Conservation (phyloP, 2,797 vertebrate genomes). For the Catharus ustulatus region DNA sequence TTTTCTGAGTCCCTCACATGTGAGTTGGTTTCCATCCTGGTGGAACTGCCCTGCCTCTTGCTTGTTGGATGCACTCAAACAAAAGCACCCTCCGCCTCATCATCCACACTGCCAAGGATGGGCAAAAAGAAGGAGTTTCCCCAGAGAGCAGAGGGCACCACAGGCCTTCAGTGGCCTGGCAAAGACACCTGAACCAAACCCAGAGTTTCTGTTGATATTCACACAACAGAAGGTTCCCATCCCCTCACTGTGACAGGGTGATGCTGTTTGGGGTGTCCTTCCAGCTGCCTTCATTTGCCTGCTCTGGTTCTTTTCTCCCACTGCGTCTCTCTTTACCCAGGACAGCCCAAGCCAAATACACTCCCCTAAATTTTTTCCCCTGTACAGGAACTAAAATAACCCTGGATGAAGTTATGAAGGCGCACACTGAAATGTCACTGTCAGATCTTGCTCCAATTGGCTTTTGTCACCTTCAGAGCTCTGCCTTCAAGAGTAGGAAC, state of each 20-base stretch:
- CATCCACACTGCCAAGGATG: background rate
- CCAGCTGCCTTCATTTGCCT: background rate
- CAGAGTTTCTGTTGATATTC: no score
- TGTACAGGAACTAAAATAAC: background rate
- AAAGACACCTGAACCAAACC: background rate
- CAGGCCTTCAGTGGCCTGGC: background rate
- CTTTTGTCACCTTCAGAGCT: background rate
- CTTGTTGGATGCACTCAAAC: no score
- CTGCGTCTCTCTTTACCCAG: background rate
- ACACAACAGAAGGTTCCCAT: background rate
- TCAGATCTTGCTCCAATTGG: background rate
- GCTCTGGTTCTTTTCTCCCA: background rate
- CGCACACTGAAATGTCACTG: background rate
- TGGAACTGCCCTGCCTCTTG: background rate
- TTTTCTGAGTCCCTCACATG: background rate
- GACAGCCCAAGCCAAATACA: background rate
- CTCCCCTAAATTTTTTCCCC: no score
- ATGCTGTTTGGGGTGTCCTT: background rate
- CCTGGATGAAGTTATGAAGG: background rate
- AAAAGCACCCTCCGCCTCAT: background rate
- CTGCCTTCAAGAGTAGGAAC: background rate
- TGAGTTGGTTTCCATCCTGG: background rate
- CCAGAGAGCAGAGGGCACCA: background rate
- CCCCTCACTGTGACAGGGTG: fast-evolving
- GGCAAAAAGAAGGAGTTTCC: background rate